These are phyloP conservation scores for Piezodorus guildinii DNA, from an alignment of 1,140 invertebrate genomes.

Conservation along the genomic window DNA sequence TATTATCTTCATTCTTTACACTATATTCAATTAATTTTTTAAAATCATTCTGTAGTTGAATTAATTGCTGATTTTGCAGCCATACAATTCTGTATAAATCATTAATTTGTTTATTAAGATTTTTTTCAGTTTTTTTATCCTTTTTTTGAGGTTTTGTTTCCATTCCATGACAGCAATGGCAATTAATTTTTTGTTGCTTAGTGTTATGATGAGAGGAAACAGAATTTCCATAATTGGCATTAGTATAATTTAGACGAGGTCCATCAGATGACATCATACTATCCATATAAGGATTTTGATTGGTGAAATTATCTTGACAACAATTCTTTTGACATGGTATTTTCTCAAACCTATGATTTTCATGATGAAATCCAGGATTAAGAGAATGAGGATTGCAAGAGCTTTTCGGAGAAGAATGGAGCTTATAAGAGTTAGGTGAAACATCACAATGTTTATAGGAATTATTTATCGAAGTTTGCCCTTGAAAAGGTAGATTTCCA, in stretches of 20 bases:
- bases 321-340: not conserved
- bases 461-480: too few species aligned
- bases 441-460: too few species aligned
- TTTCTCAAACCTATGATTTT: not conserved
- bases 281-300: not conserved
- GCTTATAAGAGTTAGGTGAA: too few species aligned
- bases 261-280: not conserved
- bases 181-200: not conserved
- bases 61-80: constrained; percentile 10
- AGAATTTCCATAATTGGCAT: not conserved
- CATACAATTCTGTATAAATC: constrained; percentile 10
- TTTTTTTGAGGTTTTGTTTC: not conserved
- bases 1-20: not conserved
- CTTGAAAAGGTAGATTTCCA: too few species aligned
- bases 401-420: too few species aligned
- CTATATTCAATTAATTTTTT: not conserved
- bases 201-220: not conserved
- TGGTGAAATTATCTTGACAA: not conserved
- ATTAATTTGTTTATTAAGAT: not conserved
- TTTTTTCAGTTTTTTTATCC: not conserved
- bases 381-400: not conserved
- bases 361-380: not conserved
- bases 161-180: not conserved
- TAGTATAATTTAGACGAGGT: not conserved
- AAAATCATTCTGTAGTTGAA: constrained; percentile 2